Base-by-base conservation (phyloP, 2,113 vertebrate genomes). In the Ancistrus triradiatus region DNA sequence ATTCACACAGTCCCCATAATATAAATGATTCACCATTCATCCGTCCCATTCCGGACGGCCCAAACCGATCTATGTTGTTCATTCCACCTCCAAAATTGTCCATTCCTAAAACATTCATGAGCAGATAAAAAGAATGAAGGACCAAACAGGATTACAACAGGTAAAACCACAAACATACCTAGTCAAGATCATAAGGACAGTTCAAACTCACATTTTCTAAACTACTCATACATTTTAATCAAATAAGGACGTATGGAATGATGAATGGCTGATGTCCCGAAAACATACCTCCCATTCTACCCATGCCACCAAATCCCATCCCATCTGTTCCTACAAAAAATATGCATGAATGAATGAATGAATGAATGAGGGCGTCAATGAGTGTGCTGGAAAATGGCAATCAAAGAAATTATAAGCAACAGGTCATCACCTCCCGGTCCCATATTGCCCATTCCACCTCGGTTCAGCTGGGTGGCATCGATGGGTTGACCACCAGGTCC, bases 401-500 rank as follows among this genome's bases (percentile, higher is more conserved):
- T 22, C 2, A 35, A 17, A 43, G 51, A 17, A 31, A 27, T 28
- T 1, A 13, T 3, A n/a, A 4, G 51, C 3, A 2, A 22, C 19
- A 37, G 13, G 2, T 21, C 3, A 10, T 88, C 85, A 93, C 94
- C 93, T 91, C 92, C 92, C 47, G 91, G 92, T 27, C 92, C 90
- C 79, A 95, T 86, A 84, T 91, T 96, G 66, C 90, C 91, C 91
- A 97, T 94, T 21, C 76, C 88, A 66, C 94, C 94, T 85, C 93
- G 90, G 77, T 92, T 97, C 72, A 98, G 76, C 58, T 95, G 91
- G 72, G 89, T 87, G 70, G 95, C 91, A 85, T 95, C 95, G 52
- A 98, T 95, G 31, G 96, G 96, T 74, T 97, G 92, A 40, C 96
- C 96, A 78, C 94, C 95, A 69, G 95, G 96, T 74, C 95, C 96